Evolutionary conservation across 1,140 invertebrate species (phyloP), one percentile per base, ranked within the genome.

Genomic region (Drosophila aff.): DNA sequence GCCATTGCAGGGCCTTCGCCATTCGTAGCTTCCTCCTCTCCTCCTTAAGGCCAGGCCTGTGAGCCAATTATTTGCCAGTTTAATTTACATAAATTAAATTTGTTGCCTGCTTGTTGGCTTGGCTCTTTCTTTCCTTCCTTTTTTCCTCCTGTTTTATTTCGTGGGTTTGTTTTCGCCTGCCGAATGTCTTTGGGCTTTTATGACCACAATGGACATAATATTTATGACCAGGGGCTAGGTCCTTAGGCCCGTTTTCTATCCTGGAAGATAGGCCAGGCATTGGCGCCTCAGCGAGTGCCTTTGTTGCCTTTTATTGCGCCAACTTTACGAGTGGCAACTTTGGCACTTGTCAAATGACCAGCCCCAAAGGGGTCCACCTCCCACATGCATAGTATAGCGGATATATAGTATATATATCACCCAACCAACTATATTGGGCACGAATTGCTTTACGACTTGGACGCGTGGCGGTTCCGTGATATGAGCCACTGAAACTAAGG

Each of bases 81-180:
- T 90, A 90, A 90, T 89, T 89, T 73, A 75, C 75, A 74, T 84
- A 76, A 90, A 81, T 84, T 89, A 71, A 84, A 80, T 83, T 79
- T 76, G 41, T 61, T 71, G 79, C 73, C 43, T 36, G 62, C 62
- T 44, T 33, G 16, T 69, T 41, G n/a, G 65, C 64, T 63, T 18
- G 49, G n/a, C 28, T 52, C 36, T 57, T 44, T 28, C 58, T 18
- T 55, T 44, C 0, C 16, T 31, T 52, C 5, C 18, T 10, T 7
- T 28, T 41, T 61, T 33, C 33, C 52, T 55, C 36, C 36, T 72
- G 36, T 62, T 61, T 60, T 73, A 60, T 72, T 72, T 72, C 40
- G 67, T 41, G 49, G 69, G 68, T 59, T 71, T 72, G 68, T 72
- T 72, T 59, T 72, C 53, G 38, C 23, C 43, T 21, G 38, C 44